These are phyloP conservation scores for Clinocottus analis DNA, from an alignment of 2,113 vertebrate genomes.

Conservation along the genomic window DNA sequence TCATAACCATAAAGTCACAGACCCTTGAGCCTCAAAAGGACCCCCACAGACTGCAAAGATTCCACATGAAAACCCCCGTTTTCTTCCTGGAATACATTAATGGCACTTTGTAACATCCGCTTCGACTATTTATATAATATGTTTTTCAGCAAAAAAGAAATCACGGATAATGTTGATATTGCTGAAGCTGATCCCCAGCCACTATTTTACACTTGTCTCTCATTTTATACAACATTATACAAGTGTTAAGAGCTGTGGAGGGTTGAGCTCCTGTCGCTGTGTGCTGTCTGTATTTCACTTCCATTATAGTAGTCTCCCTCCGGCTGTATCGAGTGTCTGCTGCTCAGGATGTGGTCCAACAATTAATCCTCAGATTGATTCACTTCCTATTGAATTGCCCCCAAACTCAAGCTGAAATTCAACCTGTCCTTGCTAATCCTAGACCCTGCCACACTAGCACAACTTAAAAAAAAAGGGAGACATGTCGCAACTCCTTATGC, in stretches of 20 bases:
- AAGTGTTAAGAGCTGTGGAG: constrained; percentile 29
- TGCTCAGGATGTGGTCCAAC: constrained; percentile 85
- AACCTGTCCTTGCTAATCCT: constrained; percentile 80
- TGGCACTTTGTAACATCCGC: background rate
- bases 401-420: constrained; percentile 83
- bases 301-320: constrained; percentile 75
- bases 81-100: background rate
- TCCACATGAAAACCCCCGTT: background rate
- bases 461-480: constrained; percentile 48
- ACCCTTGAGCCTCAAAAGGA: background rate
- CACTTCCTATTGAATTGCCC: constrained; percentile 86
- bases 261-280: constrained; percentile 55
- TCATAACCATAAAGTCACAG: background rate
- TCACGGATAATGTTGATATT: background rate
- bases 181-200: background rate
- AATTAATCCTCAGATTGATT: constrained; percentile 87
- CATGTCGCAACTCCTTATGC: constrained; percentile 45
- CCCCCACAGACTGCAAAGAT: background rate
- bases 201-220: background rate
- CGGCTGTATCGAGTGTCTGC: constrained; percentile 82
- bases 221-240: constrained; percentile 10
- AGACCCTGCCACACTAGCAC: constrained; percentile 66
- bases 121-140: background rate
- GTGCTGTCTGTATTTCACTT: constrained; percentile 72
- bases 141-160: background rate